Percentiles rank a stretch among this genome's conserved stretches.
Evolutionary conservation across 2,113 vertebrate species (phyloP).

Genomic region (Petrocephalus microphthalmus): DNA sequence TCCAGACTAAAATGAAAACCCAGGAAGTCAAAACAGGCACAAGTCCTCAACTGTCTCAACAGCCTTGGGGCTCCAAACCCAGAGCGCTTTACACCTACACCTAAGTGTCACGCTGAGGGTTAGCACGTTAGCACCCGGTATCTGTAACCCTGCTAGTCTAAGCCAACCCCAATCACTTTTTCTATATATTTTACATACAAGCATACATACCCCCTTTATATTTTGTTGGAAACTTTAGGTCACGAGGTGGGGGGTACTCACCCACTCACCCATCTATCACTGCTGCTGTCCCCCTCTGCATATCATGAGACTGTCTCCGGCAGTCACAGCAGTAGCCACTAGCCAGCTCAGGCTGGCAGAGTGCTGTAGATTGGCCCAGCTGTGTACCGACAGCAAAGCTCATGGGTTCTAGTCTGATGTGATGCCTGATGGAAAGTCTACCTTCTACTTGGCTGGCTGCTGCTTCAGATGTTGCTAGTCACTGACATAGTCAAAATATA

Average conservation of each 20-base stretch:
- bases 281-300: not conserved
- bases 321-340: not conserved
- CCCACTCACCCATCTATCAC: not conserved
- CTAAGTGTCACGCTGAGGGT: not conserved
- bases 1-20: not conserved
- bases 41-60: not conserved
- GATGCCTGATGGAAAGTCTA: conserved; percentile 59
- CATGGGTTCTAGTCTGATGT: not conserved
- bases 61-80: not conserved
- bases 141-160: not conserved
- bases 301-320: not conserved
- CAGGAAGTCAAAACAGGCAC: not conserved
- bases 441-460: not conserved
- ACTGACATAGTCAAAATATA: conserved; percentile 62
- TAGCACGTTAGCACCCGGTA: not conserved
- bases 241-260: not conserved
- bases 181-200: not conserved
- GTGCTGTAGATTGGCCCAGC: not conserved
- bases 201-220: not conserved
- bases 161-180: not conserved
- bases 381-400: not conserved
- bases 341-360: not conserved
- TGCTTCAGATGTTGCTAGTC: not conserved
- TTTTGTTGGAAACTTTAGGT: not conserved
- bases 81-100: not conserved